Conservation (phyloP, 2,797 vertebrate genomes). For the Betta splendens region DNA sequence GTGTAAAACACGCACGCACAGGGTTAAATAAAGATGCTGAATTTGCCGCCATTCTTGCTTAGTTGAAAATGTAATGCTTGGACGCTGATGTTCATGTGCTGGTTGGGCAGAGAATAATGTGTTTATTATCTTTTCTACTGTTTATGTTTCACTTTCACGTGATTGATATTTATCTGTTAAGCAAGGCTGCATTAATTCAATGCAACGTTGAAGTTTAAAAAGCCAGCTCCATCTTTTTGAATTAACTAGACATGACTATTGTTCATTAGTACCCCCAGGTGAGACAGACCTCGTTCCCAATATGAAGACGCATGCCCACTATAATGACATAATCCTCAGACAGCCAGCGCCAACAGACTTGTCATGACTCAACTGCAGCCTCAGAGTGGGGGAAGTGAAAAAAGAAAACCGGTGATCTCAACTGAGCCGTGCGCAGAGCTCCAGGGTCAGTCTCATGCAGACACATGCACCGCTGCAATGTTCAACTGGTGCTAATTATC, state of each 20-base stretch:
- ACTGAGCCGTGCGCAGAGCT: conserved; percentile 8
- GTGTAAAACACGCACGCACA: not conserved
- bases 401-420: conserved; percentile 23
- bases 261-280: not conserved
- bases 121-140: too few relatives aligned
- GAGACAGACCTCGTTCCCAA: too few relatives aligned
- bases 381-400: not conserved
- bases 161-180: too few relatives aligned
- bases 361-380: conserved; percentile 58
- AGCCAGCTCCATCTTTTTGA: too few relatives aligned
- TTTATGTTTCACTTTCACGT: not conserved
- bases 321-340: conserved; percentile 57
- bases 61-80: not conserved
- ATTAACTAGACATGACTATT: too few relatives aligned
- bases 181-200: too few relatives aligned
- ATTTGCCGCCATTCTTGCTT: not conserved
- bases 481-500: conserved; percentile 3
- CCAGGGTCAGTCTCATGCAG: conserved; percentile 18
- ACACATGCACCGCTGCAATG: conserved; percentile 1
- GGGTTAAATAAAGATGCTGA: not conserved
- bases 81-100: not conserved
- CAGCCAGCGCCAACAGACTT: conserved; percentile 51
- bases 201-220: too few relatives aligned
- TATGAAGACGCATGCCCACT: conserved; percentile 27
- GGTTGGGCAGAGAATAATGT: too few relatives aligned